Conservation (phyloP, 2,888 invertebrate species). For the Ferdinandea cuprea region DNA sequence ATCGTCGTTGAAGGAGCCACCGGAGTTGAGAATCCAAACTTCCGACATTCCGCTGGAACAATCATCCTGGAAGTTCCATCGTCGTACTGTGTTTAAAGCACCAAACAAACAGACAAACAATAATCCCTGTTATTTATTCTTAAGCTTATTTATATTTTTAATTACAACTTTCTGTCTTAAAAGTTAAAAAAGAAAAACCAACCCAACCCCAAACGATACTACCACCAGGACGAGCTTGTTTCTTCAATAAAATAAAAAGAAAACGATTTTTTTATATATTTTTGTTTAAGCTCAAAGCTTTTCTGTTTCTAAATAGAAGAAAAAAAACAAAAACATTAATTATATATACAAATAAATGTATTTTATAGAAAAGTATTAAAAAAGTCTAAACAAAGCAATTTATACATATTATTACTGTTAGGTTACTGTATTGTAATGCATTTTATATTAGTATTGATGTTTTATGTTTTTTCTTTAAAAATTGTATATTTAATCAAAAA, state of each 20-base stretch:
- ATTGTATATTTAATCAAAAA: constrained; percentile 27
- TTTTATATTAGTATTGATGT: constrained; percentile 39
- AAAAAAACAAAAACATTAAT: constrained; percentile 53
- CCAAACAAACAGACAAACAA: constrained; percentile 19
- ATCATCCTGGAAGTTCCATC: constrained; percentile 83
- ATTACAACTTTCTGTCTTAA: constrained; percentile 26
- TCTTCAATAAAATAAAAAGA: constrained; percentile 5
- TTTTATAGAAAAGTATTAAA: constrained; percentile 24
- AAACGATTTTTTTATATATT: constrained; percentile 3
- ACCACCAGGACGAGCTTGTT: constrained; percentile 16
- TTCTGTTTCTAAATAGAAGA: constrained; percentile 41
- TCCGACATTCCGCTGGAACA: constrained; percentile 80
- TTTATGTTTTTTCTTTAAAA: not conserved
- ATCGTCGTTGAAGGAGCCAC: constrained; percentile 81
- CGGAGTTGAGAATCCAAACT: constrained; percentile 81
- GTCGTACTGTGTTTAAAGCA: constrained; percentile 80
- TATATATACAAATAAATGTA: constrained; percentile 4
- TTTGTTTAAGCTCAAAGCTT: constrained; percentile 56
- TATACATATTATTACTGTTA: constrained; percentile 36
- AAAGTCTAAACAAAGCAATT: constrained; percentile 25
- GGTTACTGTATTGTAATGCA: constrained; percentile 32
- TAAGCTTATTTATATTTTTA: constrained; percentile 64
- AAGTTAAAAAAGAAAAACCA: constrained; percentile 23
- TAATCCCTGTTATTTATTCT: constrained; percentile 67
- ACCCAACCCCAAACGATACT: constrained; percentile 14